Conservation (phyloP, 2,888 invertebrate genomes). For the Papilio gigon region DNA sequence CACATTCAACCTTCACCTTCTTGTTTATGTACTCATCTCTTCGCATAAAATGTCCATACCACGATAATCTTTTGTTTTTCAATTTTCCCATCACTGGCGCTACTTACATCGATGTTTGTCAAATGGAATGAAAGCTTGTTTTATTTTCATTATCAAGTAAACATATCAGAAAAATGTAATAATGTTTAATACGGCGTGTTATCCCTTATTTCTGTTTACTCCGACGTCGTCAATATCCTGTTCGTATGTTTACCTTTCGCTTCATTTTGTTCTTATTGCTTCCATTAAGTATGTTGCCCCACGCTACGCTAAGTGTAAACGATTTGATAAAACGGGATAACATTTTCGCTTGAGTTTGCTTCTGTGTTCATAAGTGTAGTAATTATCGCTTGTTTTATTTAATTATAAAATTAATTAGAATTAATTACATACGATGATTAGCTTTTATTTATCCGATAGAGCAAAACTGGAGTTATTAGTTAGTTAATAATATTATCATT, state of each 20-base stretch:
- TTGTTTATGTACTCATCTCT: too few species aligned
- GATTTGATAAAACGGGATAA: conserved; percentile 24
- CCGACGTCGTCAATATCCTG: conserved; percentile 3
- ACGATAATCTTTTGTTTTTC: too few species aligned
- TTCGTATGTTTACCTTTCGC: conserved; percentile 27
- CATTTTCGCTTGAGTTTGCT: conserved; percentile 6
- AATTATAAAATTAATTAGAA: neutral
- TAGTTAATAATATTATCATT: too few species aligned
- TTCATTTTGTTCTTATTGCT: conserved; percentile 27
- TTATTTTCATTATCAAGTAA: conserved; percentile 15
- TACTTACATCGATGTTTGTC: neutral
- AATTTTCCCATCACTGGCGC: too few species aligned
- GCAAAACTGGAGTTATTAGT: too few species aligned
- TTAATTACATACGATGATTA: neutral
- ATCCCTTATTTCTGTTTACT: conserved; percentile 19
- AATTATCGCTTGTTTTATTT: conserved; percentile 7
- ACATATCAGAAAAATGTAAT: conserved; percentile 19
- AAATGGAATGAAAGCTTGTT: neutral
- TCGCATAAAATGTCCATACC: too few species aligned
- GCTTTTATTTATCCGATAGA: too few species aligned
- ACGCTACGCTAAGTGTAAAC: conserved; percentile 25
- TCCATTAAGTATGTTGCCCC: conserved; percentile 20
- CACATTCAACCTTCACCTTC: too few species aligned
- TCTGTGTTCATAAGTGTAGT: neutral
- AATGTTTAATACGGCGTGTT: neutral